Evolutionary conservation across 2,113 vertebrate genomes (phyloP).

Genomic region (Propithecus coquereli): DNA sequence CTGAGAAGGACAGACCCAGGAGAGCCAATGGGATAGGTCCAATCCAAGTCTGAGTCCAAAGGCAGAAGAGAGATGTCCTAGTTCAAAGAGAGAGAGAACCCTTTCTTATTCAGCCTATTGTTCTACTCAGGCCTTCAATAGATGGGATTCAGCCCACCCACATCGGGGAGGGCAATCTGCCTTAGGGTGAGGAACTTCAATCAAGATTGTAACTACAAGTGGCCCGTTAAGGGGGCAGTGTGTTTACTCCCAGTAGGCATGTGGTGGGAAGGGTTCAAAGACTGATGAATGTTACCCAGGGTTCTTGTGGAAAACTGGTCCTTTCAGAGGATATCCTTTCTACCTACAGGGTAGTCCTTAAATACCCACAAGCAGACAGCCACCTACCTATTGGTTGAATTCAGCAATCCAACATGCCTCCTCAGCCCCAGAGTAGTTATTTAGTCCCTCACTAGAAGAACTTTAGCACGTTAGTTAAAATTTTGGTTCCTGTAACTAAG

Average conservation of each 20-base stretch:
- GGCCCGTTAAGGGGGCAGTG: background rate
- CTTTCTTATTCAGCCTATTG: background rate
- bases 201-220: background rate
- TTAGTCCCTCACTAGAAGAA: background rate
- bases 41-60: background rate
- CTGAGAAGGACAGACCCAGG: background rate
- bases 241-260: background rate
- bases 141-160: background rate
- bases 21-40: background rate
- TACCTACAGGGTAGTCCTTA: background rate
- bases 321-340: background rate
- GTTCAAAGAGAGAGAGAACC: background rate
- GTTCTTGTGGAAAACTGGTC: background rate
- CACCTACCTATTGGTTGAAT: background rate
- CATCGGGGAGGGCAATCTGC: background rate
- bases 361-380: background rate
- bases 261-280: background rate
- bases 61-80: background rate
- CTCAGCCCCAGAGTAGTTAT: background rate
- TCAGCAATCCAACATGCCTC: background rate
- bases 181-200: background rate
- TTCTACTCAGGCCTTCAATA: background rate
- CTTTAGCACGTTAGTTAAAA: background rate
- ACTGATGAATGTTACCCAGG: no score
- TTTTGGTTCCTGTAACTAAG: background rate